phyloP scores from a whole-genome alignment of 2,888 invertebrate species.

The Didymodactylos carnosus region DNA sequence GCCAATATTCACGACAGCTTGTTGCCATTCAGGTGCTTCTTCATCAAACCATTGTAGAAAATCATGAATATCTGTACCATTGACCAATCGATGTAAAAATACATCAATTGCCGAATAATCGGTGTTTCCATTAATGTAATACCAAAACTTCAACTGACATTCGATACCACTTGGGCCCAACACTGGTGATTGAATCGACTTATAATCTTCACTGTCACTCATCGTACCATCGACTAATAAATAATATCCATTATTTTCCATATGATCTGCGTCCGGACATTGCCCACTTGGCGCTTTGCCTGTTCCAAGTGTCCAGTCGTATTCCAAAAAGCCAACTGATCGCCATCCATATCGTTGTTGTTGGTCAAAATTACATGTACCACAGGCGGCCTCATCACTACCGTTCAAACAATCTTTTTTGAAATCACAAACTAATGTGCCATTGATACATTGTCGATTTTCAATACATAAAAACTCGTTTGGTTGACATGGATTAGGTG shows the following conservation, averaged over 20 bases:
- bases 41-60: too few relatives aligned
- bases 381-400: conserved; percentile 16
- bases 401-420: conserved; percentile 17
- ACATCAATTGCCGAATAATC: too few relatives aligned
- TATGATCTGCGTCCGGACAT: conserved; percentile 5
- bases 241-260: not conserved
- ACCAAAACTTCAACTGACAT: conserved; percentile 11
- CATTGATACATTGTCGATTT: not conserved
- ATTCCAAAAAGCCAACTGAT: not conserved
- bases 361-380: conserved; percentile 23
- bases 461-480: not conserved
- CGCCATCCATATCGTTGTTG: conserved; percentile 4
- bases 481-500: not conserved
- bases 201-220: too few relatives aligned
- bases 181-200: too few relatives aligned
- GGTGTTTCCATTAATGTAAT: conserved; percentile 2
- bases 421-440: conserved; percentile 16
- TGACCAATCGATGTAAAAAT: too few relatives aligned
- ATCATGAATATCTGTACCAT: too few relatives aligned
- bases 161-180: too few relatives aligned
- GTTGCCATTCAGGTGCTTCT: too few relatives aligned
- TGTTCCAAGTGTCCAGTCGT: not conserved
- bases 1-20: too few relatives aligned
- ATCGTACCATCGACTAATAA: too few relatives aligned
- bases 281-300: not conserved